Conservation (phyloP, 2,113 vertebrate species). For the Carassius auratus region DNA sequence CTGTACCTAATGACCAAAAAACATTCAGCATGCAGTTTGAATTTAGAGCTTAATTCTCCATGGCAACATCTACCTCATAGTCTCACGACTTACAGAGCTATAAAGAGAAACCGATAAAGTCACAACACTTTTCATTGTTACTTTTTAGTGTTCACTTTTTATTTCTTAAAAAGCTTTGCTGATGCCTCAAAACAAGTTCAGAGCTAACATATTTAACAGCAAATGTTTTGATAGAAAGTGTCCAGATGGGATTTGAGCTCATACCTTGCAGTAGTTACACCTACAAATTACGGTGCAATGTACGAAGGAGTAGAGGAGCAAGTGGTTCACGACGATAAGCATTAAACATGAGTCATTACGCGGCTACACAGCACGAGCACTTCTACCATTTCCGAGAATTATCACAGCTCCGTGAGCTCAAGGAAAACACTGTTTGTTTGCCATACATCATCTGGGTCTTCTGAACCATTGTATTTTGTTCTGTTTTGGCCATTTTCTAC, state of each 20-base stretch:
- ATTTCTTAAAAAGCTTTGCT: not conserved
- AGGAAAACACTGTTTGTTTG: slow-evolving; percentile 30
- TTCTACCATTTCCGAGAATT: slow-evolving; percentile 42
- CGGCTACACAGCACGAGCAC: slow-evolving; percentile 46
- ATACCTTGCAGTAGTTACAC: not conserved
- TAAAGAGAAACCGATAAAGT: slow-evolving; percentile 34
- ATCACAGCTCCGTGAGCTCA: slow-evolving; percentile 10
- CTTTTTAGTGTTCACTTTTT: slow-evolving; percentile 8
- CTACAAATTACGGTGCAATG: not conserved
- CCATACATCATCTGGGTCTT: slow-evolving; percentile 42
- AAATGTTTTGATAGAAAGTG: not conserved
- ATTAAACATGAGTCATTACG: slow-evolving; percentile 47
- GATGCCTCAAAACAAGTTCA: slow-evolving; percentile 22
- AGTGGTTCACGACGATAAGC: slow-evolving; percentile 14
- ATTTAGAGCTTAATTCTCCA: slow-evolving; percentile 41
- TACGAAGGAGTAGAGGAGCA: not conserved
- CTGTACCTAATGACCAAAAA: not conserved
- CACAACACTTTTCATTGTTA: slow-evolving; percentile 10
- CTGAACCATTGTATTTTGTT: slow-evolving; percentile 13
- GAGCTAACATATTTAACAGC: not conserved
- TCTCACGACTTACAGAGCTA: slow-evolving; percentile 34
- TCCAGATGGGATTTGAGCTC: slow-evolving; percentile 36
- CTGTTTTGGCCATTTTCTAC: slow-evolving; percentile 15
- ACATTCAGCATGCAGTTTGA: slow-evolving; percentile 17
- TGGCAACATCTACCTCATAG: slow-evolving; percentile 41